These are phyloP conservation scores for Drosophila pseudotalamancana DNA, from an alignment of 2,888 invertebrate genomes.

Conservation along the genomic window DNA sequence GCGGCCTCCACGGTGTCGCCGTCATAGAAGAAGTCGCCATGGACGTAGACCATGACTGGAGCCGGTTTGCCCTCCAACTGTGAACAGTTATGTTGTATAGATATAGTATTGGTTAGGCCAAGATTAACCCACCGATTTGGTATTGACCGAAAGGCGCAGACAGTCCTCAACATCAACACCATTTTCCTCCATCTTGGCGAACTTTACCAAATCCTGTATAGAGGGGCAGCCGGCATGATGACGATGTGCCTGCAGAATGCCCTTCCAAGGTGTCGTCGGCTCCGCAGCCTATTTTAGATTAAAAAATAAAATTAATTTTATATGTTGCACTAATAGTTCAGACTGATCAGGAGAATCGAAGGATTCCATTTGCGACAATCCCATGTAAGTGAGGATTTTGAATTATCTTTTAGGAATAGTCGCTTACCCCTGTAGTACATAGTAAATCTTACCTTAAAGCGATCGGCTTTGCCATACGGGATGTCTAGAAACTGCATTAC, in stretches of 20 bases:
- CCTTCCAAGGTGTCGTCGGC: conserved; percentile 74
- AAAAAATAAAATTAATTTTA: not conserved
- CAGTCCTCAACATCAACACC: conserved; percentile 81
- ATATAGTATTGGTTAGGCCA: not conserved
- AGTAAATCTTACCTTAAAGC: conserved; percentile 77
- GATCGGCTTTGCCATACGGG: conserved; percentile 79
- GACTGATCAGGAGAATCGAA: no score
- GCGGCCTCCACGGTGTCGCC: conserved; percentile 81
- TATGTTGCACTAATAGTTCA: no score
- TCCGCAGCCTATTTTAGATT: conserved; percentile 65
- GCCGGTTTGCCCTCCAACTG: conserved; percentile 64
- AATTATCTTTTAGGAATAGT: no score
- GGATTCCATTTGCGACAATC: no score
- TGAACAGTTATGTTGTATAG: not conserved
- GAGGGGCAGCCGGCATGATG: conserved; percentile 80
- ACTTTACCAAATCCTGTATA: conserved; percentile 66
- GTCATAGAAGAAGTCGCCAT: conserved; percentile 84
- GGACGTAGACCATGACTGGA: conserved; percentile 85
- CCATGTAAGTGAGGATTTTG: no score
- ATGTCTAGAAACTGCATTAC: conserved; percentile 82
- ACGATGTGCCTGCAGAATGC: conserved; percentile 67
- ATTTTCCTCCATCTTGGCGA: conserved; percentile 60
- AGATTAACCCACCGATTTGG: conserved; percentile 75
- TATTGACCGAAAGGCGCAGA: conserved; percentile 76
- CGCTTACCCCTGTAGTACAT: no score